These are phyloP conservation scores for Gymnothorax reevesii DNA, from an alignment of 2,797 vertebrate genomes.

Conservation along the genomic window DNA sequence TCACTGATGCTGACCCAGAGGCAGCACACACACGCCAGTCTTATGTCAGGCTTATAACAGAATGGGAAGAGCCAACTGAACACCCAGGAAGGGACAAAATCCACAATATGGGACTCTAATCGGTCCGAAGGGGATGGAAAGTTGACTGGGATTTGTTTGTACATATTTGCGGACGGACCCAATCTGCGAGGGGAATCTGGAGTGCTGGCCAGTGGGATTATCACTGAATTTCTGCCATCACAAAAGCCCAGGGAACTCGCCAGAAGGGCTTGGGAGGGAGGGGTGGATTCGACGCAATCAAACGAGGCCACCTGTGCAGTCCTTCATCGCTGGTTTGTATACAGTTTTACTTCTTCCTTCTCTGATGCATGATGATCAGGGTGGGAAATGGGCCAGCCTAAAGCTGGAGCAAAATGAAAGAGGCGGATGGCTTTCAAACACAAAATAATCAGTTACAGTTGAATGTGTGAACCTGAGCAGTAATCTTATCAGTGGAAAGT, in stretches of 20 bases:
- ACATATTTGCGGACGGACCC: constrained; percentile 22
- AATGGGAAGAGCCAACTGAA: neutral
- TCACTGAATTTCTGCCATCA: neutral
- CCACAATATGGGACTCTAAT: neutral
- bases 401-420: too few species aligned
- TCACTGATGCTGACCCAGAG: neutral
- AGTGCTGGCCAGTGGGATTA: constrained; percentile 20
- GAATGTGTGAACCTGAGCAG: too few species aligned
- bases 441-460: too few species aligned
- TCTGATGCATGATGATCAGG: too few species aligned
- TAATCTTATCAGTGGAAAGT: too few species aligned
- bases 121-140: constrained; percentile 17
- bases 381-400: too few species aligned
- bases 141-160: constrained; percentile 23
- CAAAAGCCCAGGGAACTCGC: neutral
- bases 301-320: constrained; percentile 26
- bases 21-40: neutral
- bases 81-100: neutral
- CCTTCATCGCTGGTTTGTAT: constrained; percentile 35
- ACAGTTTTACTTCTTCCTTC: neutral
- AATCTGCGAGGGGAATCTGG: constrained; percentile 20
- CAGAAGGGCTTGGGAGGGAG: neutral
- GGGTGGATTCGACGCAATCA: neutral
- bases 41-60: constrained; percentile 4
- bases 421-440: too few species aligned